Percentiles rank a stretch among this genome's conserved stretches.
phyloP scores from a whole-genome alignment of 1,140 invertebrate genomes.

The Akabosia matsudoensis region DNA sequence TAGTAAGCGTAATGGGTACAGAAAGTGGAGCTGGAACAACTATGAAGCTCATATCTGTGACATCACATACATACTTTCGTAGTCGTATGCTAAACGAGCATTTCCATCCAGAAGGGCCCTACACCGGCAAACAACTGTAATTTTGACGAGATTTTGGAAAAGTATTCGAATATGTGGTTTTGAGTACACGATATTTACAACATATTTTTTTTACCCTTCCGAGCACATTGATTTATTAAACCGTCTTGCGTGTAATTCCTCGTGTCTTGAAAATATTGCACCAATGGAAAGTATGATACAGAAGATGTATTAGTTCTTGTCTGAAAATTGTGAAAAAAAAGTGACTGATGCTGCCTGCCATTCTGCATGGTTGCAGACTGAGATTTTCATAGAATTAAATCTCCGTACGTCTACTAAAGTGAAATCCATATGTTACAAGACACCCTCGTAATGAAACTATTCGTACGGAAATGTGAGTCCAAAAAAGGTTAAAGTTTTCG shows the following conservation, averaged over 20 bases:
- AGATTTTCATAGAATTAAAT: constrained; percentile 22
- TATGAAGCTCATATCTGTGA: no score
- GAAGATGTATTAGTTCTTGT: constrained; percentile 9
- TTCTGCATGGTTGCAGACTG: constrained; percentile 11
- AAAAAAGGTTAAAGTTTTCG: no score
- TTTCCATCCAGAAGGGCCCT: no score
- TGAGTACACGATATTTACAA: neutral
- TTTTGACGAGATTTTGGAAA: no score
- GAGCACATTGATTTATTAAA: constrained; percentile 3
- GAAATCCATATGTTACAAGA: constrained; percentile 14
- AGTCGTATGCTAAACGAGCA: no score
- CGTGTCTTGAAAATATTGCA: constrained; percentile 18
- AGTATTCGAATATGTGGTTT: neutral
- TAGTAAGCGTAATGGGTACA: no score
- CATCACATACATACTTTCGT: no score
- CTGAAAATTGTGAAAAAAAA: constrained; percentile 4
- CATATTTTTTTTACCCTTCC: no score
- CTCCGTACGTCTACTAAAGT: neutral
- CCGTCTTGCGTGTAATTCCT: neutral
- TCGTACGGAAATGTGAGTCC: no score
- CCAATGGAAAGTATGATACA: neutral
- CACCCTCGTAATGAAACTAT: no score
- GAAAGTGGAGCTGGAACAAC: no score
- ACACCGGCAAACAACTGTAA: no score
- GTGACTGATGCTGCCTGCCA: constrained; percentile 20